Base-by-base conservation (phyloP, 2,113 vertebrate genomes). In the Cranoglanis bouderius region DNA sequence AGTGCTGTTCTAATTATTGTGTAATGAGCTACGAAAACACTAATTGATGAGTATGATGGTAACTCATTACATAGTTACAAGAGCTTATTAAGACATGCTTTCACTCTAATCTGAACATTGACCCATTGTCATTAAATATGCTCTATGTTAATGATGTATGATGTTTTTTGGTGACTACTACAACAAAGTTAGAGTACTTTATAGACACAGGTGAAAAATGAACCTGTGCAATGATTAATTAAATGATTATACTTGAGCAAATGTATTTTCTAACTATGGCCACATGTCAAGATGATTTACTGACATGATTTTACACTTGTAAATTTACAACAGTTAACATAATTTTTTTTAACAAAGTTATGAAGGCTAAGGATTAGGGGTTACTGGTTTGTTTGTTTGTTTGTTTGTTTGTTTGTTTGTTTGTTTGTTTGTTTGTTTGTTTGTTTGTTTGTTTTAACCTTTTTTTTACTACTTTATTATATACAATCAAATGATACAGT, bases 21-120 rank as follows among this genome's bases (percentile, higher is more conserved):
- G 87, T 91, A 90, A 91, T 90, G 89, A 91, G 89, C 89, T 89
- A 88, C 70, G 88, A 88, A 90, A 91, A 87, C 84, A 88, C 87
- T 91, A 83, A 87, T 90, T 91, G 89, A 91, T 90, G 89, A 86
- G 90, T 90, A 90, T 89, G 89, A 90, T 91, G 89, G 61, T 83
- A 88, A 88, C 84, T 90, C 88, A 86, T 91, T 88, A 88, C 43
- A 72, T 88, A 82, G 88, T 84, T 87, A 90, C 84, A 91, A 86
- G 89, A 88, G 89, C 77, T 90, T 91, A 91, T 91, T 91, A 91
- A 91, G 90, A 87, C 70, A 85, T 84, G 63, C 46, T 90, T 90
- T 84, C 61, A 59, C 84, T 91, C 87, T 90, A 84, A 88, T 88
- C 90, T 89, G 87, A 87, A 82, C 80, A 74, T 84, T 91, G 90